phyloP scores from a whole-genome alignment of 2,797 vertebrate genomes.

The Lacerta agilis region DNA sequence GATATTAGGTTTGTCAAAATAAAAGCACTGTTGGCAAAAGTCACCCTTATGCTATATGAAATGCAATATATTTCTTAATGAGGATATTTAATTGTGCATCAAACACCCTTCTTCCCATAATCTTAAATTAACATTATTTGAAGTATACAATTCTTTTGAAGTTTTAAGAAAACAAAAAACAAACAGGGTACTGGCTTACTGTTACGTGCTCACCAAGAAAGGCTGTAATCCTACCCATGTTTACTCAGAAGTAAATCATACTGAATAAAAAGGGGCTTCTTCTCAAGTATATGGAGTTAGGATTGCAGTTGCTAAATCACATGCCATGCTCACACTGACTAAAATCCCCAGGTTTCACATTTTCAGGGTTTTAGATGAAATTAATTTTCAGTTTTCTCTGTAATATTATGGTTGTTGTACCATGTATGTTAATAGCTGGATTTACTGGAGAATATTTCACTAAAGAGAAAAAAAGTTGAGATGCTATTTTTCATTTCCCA shows the following conservation, averaged over 20 bases:
- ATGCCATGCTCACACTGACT: conserved; percentile 42
- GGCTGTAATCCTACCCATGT: no score
- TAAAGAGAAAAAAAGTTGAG: conserved; percentile 48
- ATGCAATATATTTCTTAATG: conserved; percentile 55
- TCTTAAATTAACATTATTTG: conserved; percentile 54
- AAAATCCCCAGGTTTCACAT: conserved; percentile 12
- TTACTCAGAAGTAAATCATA: no score
- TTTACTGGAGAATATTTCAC: conserved; percentile 67
- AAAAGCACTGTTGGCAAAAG: conserved; percentile 38
- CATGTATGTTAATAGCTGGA: conserved; percentile 46
- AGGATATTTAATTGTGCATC: conserved; percentile 42
- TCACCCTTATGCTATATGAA: conserved; percentile 31
- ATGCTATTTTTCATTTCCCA: conserved; percentile 65
- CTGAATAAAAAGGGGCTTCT: no score
- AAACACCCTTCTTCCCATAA: conserved; percentile 19
- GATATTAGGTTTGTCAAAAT: conserved; percentile 53
- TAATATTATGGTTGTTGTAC: conserved; percentile 41
- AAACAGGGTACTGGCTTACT: conserved; percentile 14
- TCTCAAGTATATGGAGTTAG: no score
- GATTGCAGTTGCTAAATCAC: background rate
- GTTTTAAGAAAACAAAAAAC: conserved; percentile 41
- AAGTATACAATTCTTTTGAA: conserved; percentile 44
- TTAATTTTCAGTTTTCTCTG: conserved; percentile 42
- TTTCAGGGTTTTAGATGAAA: conserved; percentile 23
- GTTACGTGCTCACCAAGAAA: conserved; percentile 24